phyloP scores from a whole-genome alignment of 2,888 invertebrate species.

The Tinea semifulvella region DNA sequence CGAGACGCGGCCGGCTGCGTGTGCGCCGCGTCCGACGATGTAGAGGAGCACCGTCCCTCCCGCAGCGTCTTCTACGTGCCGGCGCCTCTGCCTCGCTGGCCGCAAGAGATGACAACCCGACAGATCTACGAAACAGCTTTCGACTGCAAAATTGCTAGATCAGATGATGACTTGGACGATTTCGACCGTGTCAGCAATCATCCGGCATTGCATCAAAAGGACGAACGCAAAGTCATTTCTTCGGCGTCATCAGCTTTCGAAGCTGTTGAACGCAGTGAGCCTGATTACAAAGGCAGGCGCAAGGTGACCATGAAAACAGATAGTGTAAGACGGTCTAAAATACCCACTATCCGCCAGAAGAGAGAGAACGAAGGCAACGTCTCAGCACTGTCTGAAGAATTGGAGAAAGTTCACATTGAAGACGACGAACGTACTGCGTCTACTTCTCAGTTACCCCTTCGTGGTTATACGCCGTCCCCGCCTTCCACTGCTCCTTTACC shows the following conservation, averaged over 20 bases:
- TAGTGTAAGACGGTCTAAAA: conserved; percentile 66
- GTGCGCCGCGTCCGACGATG: conserved; percentile 76
- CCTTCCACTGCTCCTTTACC: conserved; percentile 87
- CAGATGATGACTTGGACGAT: conserved; percentile 82
- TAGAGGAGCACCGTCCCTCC: conserved; percentile 70
- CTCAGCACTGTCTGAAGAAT: conserved; percentile 56
- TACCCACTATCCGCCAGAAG: conserved; percentile 66
- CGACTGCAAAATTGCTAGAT: conserved; percentile 85
- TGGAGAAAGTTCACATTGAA: conserved; percentile 72
- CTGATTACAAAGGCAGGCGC: conserved; percentile 64
- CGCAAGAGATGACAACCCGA: conserved; percentile 69
- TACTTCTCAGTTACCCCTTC: conserved; percentile 66
- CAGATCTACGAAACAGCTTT: conserved; percentile 91
- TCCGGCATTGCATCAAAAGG: conserved; percentile 63
- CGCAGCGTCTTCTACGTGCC: conserved; percentile 76
- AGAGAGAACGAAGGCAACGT: conserved; percentile 51
- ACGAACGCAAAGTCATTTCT: conserved; percentile 54
- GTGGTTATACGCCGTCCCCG: conserved; percentile 82
- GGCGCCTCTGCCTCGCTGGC: conserved; percentile 72
- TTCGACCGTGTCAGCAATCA: conserved; percentile 85
- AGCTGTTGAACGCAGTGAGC: conserved; percentile 57
- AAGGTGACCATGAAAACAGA: conserved; percentile 66
- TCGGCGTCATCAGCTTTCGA: conserved; percentile 61
- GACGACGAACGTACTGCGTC: conserved; percentile 63
- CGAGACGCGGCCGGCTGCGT: conserved; percentile 75